A percentile compares a stretch with the other conserved stretches of the same genome.
phyloP scores from a whole-genome alignment of 2,797 vertebrate species.

The Anguilla anguilla region DNA sequence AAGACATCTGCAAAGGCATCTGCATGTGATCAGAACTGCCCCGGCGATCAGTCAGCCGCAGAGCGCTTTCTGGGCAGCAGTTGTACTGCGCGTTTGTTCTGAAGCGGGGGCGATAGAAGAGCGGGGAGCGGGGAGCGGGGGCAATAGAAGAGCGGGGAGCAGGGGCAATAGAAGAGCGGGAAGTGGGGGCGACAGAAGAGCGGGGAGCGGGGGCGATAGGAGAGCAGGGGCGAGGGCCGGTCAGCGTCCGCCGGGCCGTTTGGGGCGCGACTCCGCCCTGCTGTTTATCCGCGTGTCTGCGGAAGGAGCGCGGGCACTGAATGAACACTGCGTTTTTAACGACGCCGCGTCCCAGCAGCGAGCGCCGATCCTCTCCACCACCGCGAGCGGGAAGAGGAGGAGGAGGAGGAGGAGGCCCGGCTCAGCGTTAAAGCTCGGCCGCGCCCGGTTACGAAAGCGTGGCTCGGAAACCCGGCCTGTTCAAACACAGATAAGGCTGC shows the following conservation, averaged over 20 bases:
- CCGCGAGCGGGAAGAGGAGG: background rate
- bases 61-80: background rate
- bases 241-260: background rate
- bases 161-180: no score
- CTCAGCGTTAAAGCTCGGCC: no score
- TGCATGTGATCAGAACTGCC: background rate
- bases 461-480: slow-evolving; percentile 45
- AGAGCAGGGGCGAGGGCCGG: background rate
- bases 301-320: background rate
- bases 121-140: background rate
- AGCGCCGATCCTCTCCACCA: background rate
- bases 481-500: slow-evolving; percentile 64
- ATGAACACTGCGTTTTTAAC: slow-evolving; percentile 1
- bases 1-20: background rate
- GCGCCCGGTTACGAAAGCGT: no score
- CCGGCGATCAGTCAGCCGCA: background rate
- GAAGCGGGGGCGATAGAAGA: no score
- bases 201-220: background rate
- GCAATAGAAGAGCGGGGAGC: background rate
- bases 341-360: background rate
- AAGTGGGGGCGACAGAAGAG: background rate
- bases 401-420: background rate
- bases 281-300: background rate
- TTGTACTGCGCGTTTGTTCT: background rate
- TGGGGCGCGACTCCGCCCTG: background rate